Evolutionary conservation across 2,797 vertebrate genomes (phyloP).

Genomic region (Pangasius mekongensis): DNA sequence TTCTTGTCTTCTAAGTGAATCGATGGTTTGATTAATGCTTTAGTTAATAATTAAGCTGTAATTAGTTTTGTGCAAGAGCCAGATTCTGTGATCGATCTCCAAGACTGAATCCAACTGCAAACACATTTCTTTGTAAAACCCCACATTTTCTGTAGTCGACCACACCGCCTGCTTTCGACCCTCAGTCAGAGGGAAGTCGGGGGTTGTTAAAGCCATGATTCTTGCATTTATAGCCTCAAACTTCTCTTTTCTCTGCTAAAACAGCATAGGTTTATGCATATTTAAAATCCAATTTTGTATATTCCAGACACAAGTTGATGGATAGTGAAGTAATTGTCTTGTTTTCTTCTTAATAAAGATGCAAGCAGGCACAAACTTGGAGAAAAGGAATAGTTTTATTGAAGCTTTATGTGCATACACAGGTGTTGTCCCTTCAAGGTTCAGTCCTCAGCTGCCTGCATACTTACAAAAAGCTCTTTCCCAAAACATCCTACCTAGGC

Average conservation of each 20-base stretch:
- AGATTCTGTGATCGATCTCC: slow-evolving; percentile 15
- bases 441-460: background rate
- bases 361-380: background rate
- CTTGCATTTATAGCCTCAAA: background rate
- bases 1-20: background rate
- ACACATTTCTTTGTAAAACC: background rate
- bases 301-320: background rate
- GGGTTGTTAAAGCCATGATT: background rate
- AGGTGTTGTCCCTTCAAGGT: background rate
- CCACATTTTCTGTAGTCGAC: background rate
- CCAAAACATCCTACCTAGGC: background rate
- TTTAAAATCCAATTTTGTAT: background rate
- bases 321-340: too few relatives aligned
- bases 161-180: background rate
- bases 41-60: slow-evolving; percentile 36
- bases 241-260: background rate
- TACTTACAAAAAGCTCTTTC: background rate
- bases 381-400: background rate
- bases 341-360: too few relatives aligned
- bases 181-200: background rate
- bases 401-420: background rate
- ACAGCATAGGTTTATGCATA: background rate
- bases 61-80: slow-evolving; percentile 19
- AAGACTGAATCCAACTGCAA: background rate
- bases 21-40: slow-evolving; percentile 29